Evolutionary conservation across 2,113 vertebrate species (phyloP).

Genomic region (Eidolon helvum): DNA sequence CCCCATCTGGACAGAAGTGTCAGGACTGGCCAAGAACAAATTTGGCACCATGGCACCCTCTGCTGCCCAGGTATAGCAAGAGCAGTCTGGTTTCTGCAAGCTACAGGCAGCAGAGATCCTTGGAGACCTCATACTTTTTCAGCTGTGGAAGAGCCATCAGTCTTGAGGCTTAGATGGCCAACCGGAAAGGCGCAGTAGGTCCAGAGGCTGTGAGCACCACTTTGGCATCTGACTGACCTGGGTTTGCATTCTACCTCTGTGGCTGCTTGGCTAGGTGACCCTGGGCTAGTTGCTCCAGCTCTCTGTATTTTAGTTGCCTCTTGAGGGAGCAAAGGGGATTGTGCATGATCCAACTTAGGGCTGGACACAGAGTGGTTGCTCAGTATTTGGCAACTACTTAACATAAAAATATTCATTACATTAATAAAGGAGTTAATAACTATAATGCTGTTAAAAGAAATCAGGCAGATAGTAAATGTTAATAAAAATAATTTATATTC

Average conservation of each 20-base stretch:
- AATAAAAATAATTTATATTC: not conserved
- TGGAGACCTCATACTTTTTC: not conserved
- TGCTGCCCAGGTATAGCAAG: not conserved
- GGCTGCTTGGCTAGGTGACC: not conserved
- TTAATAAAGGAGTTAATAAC: not conserved
- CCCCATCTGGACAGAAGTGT: not conserved
- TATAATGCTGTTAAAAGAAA: not conserved
- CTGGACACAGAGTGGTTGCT: not conserved
- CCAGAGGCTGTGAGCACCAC: not conserved
- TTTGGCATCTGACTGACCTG: not conserved
- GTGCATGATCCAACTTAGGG: rapidly evolving
- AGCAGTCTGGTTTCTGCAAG: not conserved
- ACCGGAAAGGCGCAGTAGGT: not conserved
- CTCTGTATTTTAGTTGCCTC: not conserved
- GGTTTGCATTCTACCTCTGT: not conserved
- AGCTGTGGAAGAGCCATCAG: not conserved
- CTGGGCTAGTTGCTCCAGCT: not conserved
- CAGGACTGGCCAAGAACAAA: not conserved
- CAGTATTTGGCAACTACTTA: not conserved
- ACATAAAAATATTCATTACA: not conserved
- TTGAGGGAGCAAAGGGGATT: not conserved
- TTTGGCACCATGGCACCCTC: not conserved
- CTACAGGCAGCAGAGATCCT: not conserved
- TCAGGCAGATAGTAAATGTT: not conserved
- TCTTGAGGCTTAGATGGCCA: not conserved